Conservation (phyloP, 2,113 vertebrate species). For the Tragelaphus buxtoni region DNA sequence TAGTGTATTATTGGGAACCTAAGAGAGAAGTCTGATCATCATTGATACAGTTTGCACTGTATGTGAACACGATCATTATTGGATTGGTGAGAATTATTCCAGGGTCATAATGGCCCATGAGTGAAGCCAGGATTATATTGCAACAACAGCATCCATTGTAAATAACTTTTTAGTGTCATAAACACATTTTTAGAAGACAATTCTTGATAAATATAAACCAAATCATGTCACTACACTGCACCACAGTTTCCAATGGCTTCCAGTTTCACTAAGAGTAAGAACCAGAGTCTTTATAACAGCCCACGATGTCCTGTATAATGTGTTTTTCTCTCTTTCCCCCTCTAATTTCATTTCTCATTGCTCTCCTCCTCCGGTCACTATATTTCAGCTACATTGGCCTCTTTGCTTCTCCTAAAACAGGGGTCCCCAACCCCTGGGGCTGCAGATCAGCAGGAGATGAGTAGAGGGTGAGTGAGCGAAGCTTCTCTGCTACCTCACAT, state of each 20-base stretch:
- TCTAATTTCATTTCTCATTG: not conserved
- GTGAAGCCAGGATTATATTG: not conserved
- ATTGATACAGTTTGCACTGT: not conserved
- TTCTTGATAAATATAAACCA: not conserved
- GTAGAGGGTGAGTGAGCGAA: not conserved
- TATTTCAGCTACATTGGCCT: not conserved
- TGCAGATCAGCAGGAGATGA: not conserved
- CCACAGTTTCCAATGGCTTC: not conserved
- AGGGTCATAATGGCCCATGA: not conserved
- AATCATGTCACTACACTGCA: not conserved
- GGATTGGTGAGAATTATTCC: not conserved
- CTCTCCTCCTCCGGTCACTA: not conserved
- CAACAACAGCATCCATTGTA: not conserved
- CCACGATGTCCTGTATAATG: not conserved
- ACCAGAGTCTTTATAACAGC: not conserved
- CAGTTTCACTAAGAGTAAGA: not conserved
- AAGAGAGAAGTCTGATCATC: not conserved
- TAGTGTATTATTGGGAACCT: not conserved
- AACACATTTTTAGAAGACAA: not conserved
- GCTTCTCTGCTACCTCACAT: not conserved
- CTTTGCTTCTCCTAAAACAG: not conserved
- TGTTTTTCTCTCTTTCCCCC: not conserved
- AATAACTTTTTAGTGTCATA: not conserved
- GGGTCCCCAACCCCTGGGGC: not conserved
- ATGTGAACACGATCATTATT: not conserved